Evolutionary conservation across 2,113 vertebrate species (phyloP).

Genomic region (Scomber colias): DNA sequence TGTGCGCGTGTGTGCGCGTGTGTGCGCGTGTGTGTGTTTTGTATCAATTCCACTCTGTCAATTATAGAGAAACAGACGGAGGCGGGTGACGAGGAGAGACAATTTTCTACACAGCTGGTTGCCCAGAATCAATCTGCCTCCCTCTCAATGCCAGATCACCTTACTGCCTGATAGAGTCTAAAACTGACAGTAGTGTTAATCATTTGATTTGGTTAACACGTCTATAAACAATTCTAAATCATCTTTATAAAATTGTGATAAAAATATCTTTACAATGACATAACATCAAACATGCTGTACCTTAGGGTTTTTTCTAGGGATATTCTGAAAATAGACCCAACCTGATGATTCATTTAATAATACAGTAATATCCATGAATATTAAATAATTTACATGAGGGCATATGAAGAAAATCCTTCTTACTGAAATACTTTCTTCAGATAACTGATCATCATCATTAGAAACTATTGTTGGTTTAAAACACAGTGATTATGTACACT

Average conservation of each 20-base stretch:
- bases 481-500: not conserved
- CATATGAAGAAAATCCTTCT: not conserved
- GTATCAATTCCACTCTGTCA: conserved; percentile 1
- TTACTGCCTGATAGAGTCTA: not conserved
- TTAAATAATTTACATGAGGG: conserved; percentile 22
- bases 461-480: not conserved
- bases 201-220: not conserved
- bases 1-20: no score
- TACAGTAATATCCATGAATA: conserved; percentile 10
- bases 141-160: conserved; percentile 12
- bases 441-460: conserved; percentile 1
- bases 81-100: not conserved
- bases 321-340: conserved; percentile 6
- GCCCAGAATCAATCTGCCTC: conserved; percentile 3
- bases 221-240: not conserved
- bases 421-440: not conserved
- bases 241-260: not conserved
- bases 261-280: not conserved
- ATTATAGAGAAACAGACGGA: not conserved
- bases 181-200: not conserved
- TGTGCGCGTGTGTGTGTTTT: not conserved
- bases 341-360: conserved; percentile 34
- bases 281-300: not conserved
- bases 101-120: not conserved
- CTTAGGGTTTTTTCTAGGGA: not conserved